Percentiles rank a stretch among this genome's conserved stretches.
phyloP scores from a whole-genome alignment of 2,888 invertebrate genomes.

The Girardia tigrina region DNA sequence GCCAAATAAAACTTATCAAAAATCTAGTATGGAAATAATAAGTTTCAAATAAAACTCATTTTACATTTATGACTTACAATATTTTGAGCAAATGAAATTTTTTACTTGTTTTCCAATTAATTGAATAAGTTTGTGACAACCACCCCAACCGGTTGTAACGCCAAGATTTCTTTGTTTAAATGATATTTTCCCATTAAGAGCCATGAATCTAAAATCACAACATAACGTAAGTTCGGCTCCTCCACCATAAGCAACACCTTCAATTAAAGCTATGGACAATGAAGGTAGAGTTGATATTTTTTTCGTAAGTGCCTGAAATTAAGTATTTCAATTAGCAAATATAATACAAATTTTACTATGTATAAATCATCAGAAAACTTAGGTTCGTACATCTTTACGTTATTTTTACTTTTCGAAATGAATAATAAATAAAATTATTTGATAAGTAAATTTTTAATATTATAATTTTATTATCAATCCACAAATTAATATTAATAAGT shows the following conservation, averaged over 20 bases:
- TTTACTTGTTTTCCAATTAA: constrained; percentile 17
- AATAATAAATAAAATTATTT: too few species aligned
- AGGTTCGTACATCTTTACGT: too few species aligned
- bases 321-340: too few species aligned
- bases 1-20: constrained; percentile 15
- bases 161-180: constrained; percentile 16
- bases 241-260: not conserved
- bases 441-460: too few species aligned
- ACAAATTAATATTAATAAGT: too few species aligned
- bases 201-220: constrained; percentile 2
- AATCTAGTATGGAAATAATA: not conserved
- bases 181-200: not conserved
- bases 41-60: not conserved
- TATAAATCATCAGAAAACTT: too few species aligned
- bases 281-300: not conserved
- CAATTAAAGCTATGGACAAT: not conserved
- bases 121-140: not conserved
- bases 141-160: not conserved
- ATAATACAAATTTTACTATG: too few species aligned
- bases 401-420: too few species aligned
- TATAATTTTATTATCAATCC: too few species aligned
- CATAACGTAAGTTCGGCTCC: not conserved
- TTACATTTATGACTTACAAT: not conserved
- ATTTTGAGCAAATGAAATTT: not conserved
- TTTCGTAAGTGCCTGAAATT: not conserved